Evolutionary conservation across 2,888 invertebrate species (phyloP), one percentile per base, ranked within the genome.

Genomic region (Noctua comes): DNA sequence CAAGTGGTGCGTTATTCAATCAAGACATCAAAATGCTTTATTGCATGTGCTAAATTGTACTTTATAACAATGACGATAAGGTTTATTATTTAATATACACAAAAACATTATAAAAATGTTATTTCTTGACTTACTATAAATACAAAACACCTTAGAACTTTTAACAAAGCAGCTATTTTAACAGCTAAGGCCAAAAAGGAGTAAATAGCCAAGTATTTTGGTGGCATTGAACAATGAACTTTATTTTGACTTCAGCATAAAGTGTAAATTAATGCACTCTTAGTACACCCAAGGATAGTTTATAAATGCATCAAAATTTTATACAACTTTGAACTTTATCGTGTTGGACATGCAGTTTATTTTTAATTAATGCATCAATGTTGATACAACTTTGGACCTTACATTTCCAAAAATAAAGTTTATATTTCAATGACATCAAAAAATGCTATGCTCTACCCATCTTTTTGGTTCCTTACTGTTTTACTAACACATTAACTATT

Each of bases 381-480:
- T 54, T 8, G 0, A 8, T 36, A 43, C 1, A 54, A 57, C 40
- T 16, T 43, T 18, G 11, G 11, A 31, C 24, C 27, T 24, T 54
- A 40, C 4, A 0, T 0, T 0, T 16, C 4, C 27, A 40, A 11
- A 43, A 43, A 54, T 71, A 71, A 71, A 71, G 27, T 43, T 13
- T 27, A 71, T 71, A 21, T 27, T 71, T 57, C n/a, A 24, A 51
- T 72, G 27, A 27, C 21, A 43, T 71, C 27, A 64, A 11, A n/a
- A 62, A 27, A 16, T 64, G 8, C 4, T 36, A 1, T 10, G 16
- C 21, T 4, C 11, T 46, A 46, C 7, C 5, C 4, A 31, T 21
- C 1, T n/a, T 24, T 46, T 46, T 73, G 24, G 11, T 10, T 11
- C 72, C 13, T 5, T 27, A 51, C 1, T 31, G n/a, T 72, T 24